A percentile compares a stretch with the other conserved stretches of the same genome.
These are phyloP conservation scores for Chaenogobius annularis DNA, from an alignment of 2,113 vertebrate genomes.

Conservation along the genomic window DNA sequence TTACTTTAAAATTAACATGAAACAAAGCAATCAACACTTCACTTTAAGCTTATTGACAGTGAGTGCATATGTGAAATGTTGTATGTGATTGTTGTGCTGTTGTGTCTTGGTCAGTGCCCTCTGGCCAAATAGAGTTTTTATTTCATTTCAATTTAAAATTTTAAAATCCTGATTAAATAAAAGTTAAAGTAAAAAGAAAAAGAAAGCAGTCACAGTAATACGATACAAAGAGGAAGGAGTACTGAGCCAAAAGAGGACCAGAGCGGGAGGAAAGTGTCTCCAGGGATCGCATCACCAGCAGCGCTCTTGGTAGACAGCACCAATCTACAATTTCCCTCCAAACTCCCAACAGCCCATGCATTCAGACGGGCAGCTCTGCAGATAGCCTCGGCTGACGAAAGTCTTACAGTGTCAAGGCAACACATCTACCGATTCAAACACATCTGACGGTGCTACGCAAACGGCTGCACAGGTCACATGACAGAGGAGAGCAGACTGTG, in stretches of 20 bases:
- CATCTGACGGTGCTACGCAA: conserved; percentile 57
- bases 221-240: conserved; percentile 20
- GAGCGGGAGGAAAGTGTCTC: conserved; percentile 56
- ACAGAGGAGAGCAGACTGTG: neutral
- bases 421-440: conserved; percentile 36
- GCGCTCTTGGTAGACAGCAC: conserved; percentile 55
- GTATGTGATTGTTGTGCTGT: too few species aligned
- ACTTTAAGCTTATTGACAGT: too few species aligned
- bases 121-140: too few species aligned
- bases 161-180: too few species aligned
- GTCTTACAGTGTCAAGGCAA: conserved; percentile 73
- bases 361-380: conserved; percentile 55
- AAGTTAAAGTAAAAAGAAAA: neutral
- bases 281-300: conserved; percentile 64
- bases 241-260: conserved; percentile 27
- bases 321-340: conserved; percentile 69
- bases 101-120: too few species aligned
- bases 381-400: conserved; percentile 75
- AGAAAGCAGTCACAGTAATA: conserved; percentile 4
- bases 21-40: too few species aligned
- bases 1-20: too few species aligned
- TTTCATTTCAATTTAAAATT: too few species aligned
- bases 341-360: conserved; percentile 50
- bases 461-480: conserved; percentile 41
- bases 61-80: too few species aligned